Evolutionary conservation across 2,797 vertebrate species (phyloP), one percentile per base, ranked within the genome.

Genomic region (Threskiornis aethiopicus): DNA sequence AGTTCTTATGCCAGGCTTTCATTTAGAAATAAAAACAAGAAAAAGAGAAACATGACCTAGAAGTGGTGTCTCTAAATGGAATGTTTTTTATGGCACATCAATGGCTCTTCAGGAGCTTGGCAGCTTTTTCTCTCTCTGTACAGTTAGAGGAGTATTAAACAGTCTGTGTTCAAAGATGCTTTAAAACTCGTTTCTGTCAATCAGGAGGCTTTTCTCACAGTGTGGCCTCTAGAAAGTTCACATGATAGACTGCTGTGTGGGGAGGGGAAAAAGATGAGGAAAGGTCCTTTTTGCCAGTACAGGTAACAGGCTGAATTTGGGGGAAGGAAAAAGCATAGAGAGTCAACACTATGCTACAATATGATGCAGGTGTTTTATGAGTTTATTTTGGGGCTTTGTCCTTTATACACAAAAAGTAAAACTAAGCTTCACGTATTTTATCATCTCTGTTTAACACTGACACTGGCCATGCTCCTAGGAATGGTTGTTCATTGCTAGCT

Each of bases 81-180:
- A 79, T 86, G 65, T 55, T 92, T 95, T 91, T 93, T 85, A 62
- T 65, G 59, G 41, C 71, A 55, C 77, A 82, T 94, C 83, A 96
- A 5, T 86, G 46, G 89, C 91, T 84, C 42, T 86, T 96, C 54
- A 87, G 92, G 91, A 95, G 67, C 54, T 89, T 95, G 87, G 86
- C 62, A 89, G 89, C 70, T 95, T 95, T 96, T 90, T 92, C 77
- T 84, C 13, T 69, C 59, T 65, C 37, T 1, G 2, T 87, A 25
- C 24, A 57, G 72, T 84, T 49, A 66, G 71, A 76, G 76, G 77
- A 66, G 59, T 79, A 83, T 89, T 92, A 78, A 95, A 81, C 52
- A 55, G 61, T 73, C 59, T 66, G 35, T 71, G 72, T 96, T 95
- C 83, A 93, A 93, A 96, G 90, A 81, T 84, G 66, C 65, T 90